phyloP scores from a whole-genome alignment of 2,113 vertebrate species.

The Syngnathus scovelli region DNA sequence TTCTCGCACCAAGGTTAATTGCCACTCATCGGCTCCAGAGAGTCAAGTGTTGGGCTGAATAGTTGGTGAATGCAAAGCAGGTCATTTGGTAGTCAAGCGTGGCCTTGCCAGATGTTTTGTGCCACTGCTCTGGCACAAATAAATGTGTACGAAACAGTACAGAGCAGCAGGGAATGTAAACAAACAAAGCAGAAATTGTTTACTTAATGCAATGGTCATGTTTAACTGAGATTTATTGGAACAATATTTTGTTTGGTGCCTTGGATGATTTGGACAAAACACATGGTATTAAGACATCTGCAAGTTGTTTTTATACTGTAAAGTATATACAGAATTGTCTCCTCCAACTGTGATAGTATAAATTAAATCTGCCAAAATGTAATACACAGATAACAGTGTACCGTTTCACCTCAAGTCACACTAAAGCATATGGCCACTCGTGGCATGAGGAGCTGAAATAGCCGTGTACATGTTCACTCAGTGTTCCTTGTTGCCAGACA shows the following conservation, averaged over 20 bases:
- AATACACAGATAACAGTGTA: neutral
- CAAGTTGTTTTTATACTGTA: neutral
- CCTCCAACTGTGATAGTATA: neutral
- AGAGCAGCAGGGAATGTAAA: conserved; percentile 21
- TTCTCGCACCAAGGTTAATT: conserved; percentile 49
- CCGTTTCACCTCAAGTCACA: too few relatives aligned
- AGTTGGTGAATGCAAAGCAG: conserved; percentile 70
- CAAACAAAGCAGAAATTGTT: conserved; percentile 9
- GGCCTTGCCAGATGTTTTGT: conserved; percentile 61
- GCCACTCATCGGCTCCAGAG: conserved; percentile 43
- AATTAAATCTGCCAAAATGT: neutral
- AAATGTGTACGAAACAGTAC: conserved; percentile 11
- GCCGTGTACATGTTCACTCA: neutral
- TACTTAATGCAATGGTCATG: neutral
- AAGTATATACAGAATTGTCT: neutral
- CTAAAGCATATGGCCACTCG: neutral
- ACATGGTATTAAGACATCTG: neutral
- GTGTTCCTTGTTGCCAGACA: neutral
- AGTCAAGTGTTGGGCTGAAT: conserved; percentile 57
- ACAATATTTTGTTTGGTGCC: too few relatives aligned
- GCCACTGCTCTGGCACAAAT: conserved; percentile 29
- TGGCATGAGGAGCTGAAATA: neutral
- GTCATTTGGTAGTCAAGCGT: conserved; percentile 62
- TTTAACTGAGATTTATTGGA: neutral
- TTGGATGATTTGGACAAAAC: neutral